These are phyloP conservation scores for Pristiophorus japonicus DNA, from an alignment of 2,113 vertebrate genomes.

Conservation along the genomic window DNA sequence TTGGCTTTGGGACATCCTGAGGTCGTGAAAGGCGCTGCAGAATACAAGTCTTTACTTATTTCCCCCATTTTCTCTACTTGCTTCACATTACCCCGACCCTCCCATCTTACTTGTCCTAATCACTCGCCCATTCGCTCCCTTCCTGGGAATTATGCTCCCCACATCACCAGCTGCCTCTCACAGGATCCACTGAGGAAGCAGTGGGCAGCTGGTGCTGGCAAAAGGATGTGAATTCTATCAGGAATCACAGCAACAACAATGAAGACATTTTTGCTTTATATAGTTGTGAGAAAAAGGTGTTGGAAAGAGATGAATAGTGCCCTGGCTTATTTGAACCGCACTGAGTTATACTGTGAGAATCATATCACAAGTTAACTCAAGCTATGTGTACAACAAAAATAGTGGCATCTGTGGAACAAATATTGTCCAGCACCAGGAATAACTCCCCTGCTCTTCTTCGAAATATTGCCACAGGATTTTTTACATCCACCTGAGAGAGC, in stretches of 20 bases:
- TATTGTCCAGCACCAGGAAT: too few species aligned
- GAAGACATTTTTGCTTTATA: not conserved
- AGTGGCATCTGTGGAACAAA: too few species aligned
- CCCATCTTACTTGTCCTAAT: not conserved
- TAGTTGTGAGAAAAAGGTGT: not conserved
- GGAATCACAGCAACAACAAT: not conserved
- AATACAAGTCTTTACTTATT: not conserved
- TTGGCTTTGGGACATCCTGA: not conserved
- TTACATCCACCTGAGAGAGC: too few species aligned
- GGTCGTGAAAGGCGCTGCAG: not conserved
- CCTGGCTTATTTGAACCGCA: too few species aligned
- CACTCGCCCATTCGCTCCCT: not conserved
- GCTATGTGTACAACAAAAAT: too few species aligned
- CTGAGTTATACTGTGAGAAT: too few species aligned
- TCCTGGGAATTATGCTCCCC: not conserved
- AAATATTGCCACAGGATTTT: too few species aligned
- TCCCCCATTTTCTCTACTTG: not conserved
- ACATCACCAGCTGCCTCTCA: too few species aligned
- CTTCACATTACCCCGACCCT: not conserved
- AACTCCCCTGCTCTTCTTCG: too few species aligned
- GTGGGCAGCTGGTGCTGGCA: not conserved
- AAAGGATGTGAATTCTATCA: not conserved
- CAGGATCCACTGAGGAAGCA: too few species aligned
- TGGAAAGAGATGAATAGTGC: too few species aligned
- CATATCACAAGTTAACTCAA: too few species aligned